Base-by-base conservation (phyloP, 64 coral and sea anemone species). In the Pachyseris speciosa region DNA sequence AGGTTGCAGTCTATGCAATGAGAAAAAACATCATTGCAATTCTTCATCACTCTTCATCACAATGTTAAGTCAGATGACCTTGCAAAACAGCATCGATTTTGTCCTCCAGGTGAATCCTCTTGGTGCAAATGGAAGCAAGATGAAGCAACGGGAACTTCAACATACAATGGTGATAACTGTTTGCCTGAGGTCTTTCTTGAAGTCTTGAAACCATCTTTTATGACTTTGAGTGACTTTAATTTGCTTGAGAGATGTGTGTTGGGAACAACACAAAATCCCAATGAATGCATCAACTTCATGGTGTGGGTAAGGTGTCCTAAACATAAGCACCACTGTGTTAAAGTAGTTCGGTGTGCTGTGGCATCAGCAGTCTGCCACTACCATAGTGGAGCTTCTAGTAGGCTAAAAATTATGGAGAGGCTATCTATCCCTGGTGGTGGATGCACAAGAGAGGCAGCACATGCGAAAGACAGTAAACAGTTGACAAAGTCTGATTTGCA, bases 21-120 rank as follows among this genome's bases (percentile, higher is more conserved):
- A 86, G 86, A n/a, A 86, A 92, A 30, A 86, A 92, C 48, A 92
- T 78, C n/a, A 92, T 86, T 67, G 91, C 83, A 33, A 85, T 71
- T 22, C 42, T 92, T 1, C 51, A 92, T 75, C 71, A 92, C 44
- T 22, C 42, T 92, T 1, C 51, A 92, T 75, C 71, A 92, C 44
- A 64, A 43, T 85, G 71, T 92, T 2, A 50, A 47, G 12, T n/a
- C 57, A 37, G 28, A 40, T 32, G 43, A 91, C 37, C 13, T 16
- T 44, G 40, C 52, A 3, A 92, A 85, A 85, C 90, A 92, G 69
- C 90, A 75, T 60, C 68, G 40, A 17, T 92, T 73, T 12, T 92
- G 80, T 57, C 90, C 90, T 72, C 36, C 31, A 9, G 89, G 89
- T 11, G 66, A 83, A 30, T 71, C 32, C 0, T 74, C 78, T 57